Evolutionary conservation across 1,140 invertebrate species (phyloP), one percentile per base, ranked within the genome.

Genomic region (Chrysoperla carnea): DNA sequence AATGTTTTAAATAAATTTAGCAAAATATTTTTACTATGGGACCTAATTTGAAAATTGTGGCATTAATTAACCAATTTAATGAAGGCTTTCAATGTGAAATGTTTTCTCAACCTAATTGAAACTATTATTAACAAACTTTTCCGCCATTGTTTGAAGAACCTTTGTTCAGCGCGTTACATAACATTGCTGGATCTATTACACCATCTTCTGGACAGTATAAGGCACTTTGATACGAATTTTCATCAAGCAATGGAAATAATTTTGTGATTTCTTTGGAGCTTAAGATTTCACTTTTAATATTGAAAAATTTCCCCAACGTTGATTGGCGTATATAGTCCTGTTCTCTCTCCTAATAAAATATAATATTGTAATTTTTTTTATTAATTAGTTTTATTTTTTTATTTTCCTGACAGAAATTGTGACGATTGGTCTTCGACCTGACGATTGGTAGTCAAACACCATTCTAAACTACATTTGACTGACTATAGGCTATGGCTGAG

Each of bases 321-420:
- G 79, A 69, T n/a, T 91, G 59, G 33, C 87, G 67, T 53, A 78
- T 73, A 53, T 90, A 91, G 64, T 92, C 87, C 53, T 85, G 71
- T 42, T 89, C 63, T 40, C 88, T 66, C 42, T 76, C 71, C 76
- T 88, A 54, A 36, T 39, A 15, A 14, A 11, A 42, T 37, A 39
- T 12, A 46, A 29, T 29, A 31, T n/a, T 29, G 9, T 8, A 31
- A 42, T 37, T n/a, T n/a, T n/a, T n/a, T n/a, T n/a, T n/a, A n/a
- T n/a, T n/a, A n/a, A n/a, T n/a, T n/a, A n/a, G n/a, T n/a, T n/a
- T n/a, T n/a, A n/a, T n/a, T n/a, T n/a, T n/a, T n/a, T n/a, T n/a
- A n/a, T n/a, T n/a, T n/a, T n/a, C n/a, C n/a, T n/a, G n/a, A n/a
- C n/a, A n/a, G n/a, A n/a, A n/a, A n/a, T n/a, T n/a, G n/a, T n/a